These are phyloP conservation scores for Calephelis perditalis DNA, from an alignment of 2,888 invertebrate genomes.

Conservation along the genomic window DNA sequence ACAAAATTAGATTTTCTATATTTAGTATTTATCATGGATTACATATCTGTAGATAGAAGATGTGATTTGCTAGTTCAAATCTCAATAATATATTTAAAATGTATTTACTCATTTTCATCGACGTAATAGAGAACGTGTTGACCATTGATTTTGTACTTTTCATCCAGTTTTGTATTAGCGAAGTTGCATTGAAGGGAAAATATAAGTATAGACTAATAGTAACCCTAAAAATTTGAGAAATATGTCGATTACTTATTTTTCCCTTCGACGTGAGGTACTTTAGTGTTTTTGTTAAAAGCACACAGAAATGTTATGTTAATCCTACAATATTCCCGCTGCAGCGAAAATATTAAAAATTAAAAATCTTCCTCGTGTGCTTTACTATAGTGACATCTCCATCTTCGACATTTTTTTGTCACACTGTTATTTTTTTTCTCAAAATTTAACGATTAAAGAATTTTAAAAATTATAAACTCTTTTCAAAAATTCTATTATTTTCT, in stretches of 20 bases:
- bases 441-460: no score
- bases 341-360: slow-evolving; percentile 35
- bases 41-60: slow-evolving; percentile 78
- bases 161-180: slow-evolving; percentile 19
- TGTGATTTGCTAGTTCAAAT: slow-evolving; percentile 77
- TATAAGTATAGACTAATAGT: no score
- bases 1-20: slow-evolving; percentile 70
- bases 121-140: slow-evolving; percentile 41
- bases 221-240: no score
- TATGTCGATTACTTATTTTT: no score
- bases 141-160: slow-evolving; percentile 45
- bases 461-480: no score
- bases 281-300: slow-evolving; percentile 25
- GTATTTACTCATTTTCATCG: slow-evolving; percentile 63
- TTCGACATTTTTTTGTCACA: neutral
- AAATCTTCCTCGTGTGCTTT: slow-evolving; percentile 38
- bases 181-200: no score
- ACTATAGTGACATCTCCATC: slow-evolving; percentile 32
- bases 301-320: slow-evolving; percentile 27
- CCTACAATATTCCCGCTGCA: slow-evolving; percentile 44
- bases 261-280: neutral
- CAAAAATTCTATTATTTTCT: no score
- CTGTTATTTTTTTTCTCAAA: no score
- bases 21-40: slow-evolving; percentile 77
- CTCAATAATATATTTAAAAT: slow-evolving; percentile 67